Evolutionary conservation across 2,113 vertebrate genomes (phyloP).

Genomic region (Nesospiza acunhae): DNA sequence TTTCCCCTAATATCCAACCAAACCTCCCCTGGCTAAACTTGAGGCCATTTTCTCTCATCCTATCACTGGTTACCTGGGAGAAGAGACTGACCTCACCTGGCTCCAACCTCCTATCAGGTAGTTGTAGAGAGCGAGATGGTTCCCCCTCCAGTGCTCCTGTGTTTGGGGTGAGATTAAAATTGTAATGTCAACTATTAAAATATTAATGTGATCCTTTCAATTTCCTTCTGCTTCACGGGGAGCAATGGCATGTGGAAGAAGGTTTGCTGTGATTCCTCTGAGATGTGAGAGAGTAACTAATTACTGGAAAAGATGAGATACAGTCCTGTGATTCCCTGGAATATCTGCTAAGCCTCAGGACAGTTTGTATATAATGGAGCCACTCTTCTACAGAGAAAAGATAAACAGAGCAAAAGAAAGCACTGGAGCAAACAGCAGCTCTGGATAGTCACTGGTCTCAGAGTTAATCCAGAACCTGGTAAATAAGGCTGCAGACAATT

Average conservation of each 20-base stretch:
- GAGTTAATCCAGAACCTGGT: slow-evolving; percentile 47
- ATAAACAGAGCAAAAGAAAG: slow-evolving; percentile 33
- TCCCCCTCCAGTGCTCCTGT: background rate
- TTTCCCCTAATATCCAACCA: background rate
- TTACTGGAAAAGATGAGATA: slow-evolving; percentile 17
- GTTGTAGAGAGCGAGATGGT: background rate
- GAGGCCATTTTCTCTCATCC: background rate
- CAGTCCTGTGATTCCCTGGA: slow-evolving; percentile 6
- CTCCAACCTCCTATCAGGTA: background rate
- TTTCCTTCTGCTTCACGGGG: background rate
- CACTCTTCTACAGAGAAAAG: background rate
- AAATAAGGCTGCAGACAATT: slow-evolving; percentile 66
- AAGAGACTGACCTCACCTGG: background rate
- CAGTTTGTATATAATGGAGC: slow-evolving; percentile 36
- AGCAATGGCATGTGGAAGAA: background rate
- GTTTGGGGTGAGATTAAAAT: background rate
- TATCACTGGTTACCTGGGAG: background rate
- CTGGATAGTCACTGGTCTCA: slow-evolving; percentile 18
- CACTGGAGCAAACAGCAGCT: background rate
- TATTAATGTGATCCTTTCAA: background rate
- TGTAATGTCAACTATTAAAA: background rate
- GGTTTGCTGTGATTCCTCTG: background rate
- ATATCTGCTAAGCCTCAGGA: slow-evolving; percentile 40
- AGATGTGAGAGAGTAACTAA: slow-evolving; percentile 5
- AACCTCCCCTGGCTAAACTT: background rate